Conservation (phyloP, 2,113 vertebrate genomes). For the Psophia crepitans region DNA sequence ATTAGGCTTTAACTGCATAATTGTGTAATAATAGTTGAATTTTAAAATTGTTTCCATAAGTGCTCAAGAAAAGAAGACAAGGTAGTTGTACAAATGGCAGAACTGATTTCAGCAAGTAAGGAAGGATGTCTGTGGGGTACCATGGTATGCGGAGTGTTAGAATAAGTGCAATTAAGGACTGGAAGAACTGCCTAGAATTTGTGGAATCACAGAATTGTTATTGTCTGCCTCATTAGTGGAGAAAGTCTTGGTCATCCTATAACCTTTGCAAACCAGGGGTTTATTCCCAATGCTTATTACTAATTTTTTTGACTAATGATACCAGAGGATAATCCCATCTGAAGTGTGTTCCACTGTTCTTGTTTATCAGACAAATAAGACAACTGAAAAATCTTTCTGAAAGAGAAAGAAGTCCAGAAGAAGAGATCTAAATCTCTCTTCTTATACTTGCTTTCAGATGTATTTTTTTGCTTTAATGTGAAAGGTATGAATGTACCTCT, state of each 20-base stretch:
- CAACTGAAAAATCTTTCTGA: not conserved
- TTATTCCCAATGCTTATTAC: not conserved
- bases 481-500: conserved; percentile 33
- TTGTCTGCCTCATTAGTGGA: not conserved
- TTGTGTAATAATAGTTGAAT: not conserved
- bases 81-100: not conserved
- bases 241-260: not conserved
- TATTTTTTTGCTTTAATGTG: not conserved
- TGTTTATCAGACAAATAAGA: not conserved
- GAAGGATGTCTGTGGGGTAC: not conserved
- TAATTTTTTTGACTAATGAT: not conserved
- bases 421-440: not conserved
- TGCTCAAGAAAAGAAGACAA: not conserved
- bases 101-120: not conserved
- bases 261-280: not conserved
- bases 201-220: not conserved
- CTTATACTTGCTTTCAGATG: not conserved
- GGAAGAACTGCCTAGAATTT: not conserved
- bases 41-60: not conserved
- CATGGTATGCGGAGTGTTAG: not conserved
- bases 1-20: not conserved
- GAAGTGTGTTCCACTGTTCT: not conserved
- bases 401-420: not conserved
- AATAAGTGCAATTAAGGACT: not conserved
- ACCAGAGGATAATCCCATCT: not conserved